These are phyloP conservation scores for Grantiella picta DNA, from an alignment of 2,113 vertebrate genomes.

Conservation along the genomic window DNA sequence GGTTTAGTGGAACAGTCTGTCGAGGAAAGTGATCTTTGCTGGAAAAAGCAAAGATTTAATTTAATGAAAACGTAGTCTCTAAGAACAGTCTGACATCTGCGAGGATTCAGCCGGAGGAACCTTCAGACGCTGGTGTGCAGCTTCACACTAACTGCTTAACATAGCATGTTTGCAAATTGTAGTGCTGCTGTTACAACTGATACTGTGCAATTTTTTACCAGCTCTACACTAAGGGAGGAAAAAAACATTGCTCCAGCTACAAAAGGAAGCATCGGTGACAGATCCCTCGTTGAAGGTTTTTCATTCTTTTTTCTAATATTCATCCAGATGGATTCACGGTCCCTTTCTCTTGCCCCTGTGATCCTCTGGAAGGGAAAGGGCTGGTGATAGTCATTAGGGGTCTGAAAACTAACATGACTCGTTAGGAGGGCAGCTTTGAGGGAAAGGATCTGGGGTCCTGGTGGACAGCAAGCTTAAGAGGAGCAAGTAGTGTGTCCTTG, in stretches of 20 bases:
- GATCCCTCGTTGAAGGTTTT: neutral
- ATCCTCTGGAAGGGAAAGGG: neutral
- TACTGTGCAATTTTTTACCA: neutral
- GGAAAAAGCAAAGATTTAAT: neutral
- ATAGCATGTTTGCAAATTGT: conserved; percentile 34
- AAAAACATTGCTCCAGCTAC: neutral
- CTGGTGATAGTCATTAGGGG: neutral
- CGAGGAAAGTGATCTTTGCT: neutral
- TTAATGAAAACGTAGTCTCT: neutral
- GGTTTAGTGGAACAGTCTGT: neutral
- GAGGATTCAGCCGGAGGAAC: neutral
- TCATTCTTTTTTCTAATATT: neutral
- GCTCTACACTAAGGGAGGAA: neutral
- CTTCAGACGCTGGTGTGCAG: neutral
- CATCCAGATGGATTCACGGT: neutral
- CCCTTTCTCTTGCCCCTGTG: neutral
- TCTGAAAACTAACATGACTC: neutral
- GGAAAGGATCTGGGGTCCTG: neutral
- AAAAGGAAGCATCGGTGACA: neutral
- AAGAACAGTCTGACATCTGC: neutral
- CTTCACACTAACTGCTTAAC: neutral
- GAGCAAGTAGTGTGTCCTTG: neutral
- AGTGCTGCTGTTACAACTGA: conserved; percentile 22
- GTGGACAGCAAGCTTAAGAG: neutral
- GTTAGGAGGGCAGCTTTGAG: neutral